These are phyloP conservation scores for Eonycteris spelaea DNA, from an alignment of 2,113 vertebrate genomes.

Conservation along the genomic window DNA sequence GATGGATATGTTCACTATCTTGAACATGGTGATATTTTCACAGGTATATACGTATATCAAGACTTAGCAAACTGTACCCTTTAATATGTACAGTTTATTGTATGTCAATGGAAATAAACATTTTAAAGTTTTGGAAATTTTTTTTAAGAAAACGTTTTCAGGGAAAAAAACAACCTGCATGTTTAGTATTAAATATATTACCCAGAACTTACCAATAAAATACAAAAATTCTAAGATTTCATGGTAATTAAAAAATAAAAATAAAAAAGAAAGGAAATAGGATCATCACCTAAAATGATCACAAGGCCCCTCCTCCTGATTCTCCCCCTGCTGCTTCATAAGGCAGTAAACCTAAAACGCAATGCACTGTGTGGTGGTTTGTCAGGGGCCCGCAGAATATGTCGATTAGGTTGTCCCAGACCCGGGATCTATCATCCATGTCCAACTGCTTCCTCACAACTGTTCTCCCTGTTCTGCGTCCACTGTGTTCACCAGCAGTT, in stretches of 20 bases:
- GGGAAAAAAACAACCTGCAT: background rate
- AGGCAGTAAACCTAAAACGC: too few relatives aligned
- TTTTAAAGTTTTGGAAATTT: background rate
- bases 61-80: background rate
- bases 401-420: accelerated
- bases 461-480: background rate
- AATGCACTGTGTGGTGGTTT: accelerated
- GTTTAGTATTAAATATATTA: background rate
- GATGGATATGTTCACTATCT: accelerated
- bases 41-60: accelerated
- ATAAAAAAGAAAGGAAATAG: background rate
- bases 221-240: background rate
- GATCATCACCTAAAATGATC: background rate
- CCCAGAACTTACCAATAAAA: background rate
- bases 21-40: background rate
- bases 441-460: background rate
- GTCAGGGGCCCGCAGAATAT: accelerated
- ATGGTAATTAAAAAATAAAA: background rate
- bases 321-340: background rate
- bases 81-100: background rate
- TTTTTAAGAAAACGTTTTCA: background rate
- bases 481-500: accelerated
- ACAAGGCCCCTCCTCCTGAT: accelerated
- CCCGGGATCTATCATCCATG: background rate
- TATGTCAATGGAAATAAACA: background rate